Conservation (phyloP, 2,797 vertebrate species). For the Cirrhinus mrigala region DNA sequence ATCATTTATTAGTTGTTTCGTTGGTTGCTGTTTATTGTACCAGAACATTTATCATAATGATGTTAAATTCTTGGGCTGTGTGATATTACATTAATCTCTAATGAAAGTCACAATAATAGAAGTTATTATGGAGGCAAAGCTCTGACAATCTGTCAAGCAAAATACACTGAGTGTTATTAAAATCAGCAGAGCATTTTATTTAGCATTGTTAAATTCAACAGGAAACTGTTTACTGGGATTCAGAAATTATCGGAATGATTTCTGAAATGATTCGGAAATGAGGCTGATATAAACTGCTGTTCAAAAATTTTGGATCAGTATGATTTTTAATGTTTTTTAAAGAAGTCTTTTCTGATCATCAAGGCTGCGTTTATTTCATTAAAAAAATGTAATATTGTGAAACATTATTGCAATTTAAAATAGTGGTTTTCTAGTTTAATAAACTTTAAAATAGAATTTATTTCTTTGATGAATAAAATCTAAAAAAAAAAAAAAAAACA, state of each 20-base stretch:
- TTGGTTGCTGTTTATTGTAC: neutral
- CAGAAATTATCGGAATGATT: neutral
- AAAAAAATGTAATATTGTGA: no score
- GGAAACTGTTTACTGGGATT: neutral
- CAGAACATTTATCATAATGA: neutral
- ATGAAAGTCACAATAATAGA: slow-evolving; percentile 18
- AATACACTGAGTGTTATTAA: neutral
- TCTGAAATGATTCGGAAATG: neutral
- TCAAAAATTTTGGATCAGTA: no score
- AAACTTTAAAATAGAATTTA: no score
- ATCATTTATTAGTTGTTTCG: slow-evolving; percentile 15
- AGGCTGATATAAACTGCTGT: neutral
- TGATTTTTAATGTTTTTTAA: no score
- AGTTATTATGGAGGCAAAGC: slow-evolving; percentile 1
- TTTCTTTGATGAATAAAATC: no score
- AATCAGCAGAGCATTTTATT: slow-evolving; percentile 26
- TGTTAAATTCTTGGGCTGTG: slow-evolving; percentile 16
- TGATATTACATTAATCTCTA: slow-evolving; percentile 6
- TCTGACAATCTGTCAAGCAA: neutral
- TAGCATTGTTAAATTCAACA: slow-evolving; percentile 14
- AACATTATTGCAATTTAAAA: no score
- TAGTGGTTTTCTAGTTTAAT: no score
- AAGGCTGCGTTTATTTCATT: no score
- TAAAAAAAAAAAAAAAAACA: no score
- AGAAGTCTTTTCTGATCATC: no score